Base-by-base conservation (phyloP, 2,113 vertebrate species). In the Thamnophis sirtalis region DNA sequence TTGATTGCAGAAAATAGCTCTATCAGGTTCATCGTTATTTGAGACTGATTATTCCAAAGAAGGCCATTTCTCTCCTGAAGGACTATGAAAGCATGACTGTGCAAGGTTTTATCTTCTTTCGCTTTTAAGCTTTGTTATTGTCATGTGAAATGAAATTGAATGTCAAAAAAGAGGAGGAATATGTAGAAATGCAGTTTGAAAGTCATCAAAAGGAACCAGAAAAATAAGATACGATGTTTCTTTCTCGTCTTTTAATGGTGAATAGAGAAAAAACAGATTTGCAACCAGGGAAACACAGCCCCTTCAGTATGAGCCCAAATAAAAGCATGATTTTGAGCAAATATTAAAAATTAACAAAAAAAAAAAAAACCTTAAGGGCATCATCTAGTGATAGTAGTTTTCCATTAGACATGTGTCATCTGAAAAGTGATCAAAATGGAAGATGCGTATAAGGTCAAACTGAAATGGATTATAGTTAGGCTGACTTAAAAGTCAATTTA, bases 401-500 rank as follows among this genome's bases (percentile, higher is more conserved):
- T 43, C 56, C 26, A 55, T 13, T 84, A 43, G 43, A 84, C 21
- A 73, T 33, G 9, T 73, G 58, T 28, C 60, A 9, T 73, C 51
- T 73, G 48, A 63, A 28, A 89, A 50, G 49, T 33, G 9, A 80
- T 80, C 28, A 90, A 21, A 90, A 90, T 21, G 68, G n/a, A 89
- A 49, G 49, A 21, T 33, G 22, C 9, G 5, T 80, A 53, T 33
- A 53, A 80, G 60, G 15, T 90, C n/a, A 90, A 80, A 54, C 63
- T 53, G 13, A 38, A 38, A 22, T 38, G 19, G 89, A 4, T 21
- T 63, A 89, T 6, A 28, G 11, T 60, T 60, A 86, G 50, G 3
- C 1, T 94, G 53, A 49, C 89, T 63, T 53, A 21, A 91, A 88
- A 56, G 90, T 73, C 43, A 49, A 93, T 22, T 50, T 87, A 85